Percentiles rank a stretch among this genome's conserved stretches.
phyloP scores from a whole-genome alignment of 2,113 vertebrate genomes.

The Microcebus ravelobensis region DNA sequence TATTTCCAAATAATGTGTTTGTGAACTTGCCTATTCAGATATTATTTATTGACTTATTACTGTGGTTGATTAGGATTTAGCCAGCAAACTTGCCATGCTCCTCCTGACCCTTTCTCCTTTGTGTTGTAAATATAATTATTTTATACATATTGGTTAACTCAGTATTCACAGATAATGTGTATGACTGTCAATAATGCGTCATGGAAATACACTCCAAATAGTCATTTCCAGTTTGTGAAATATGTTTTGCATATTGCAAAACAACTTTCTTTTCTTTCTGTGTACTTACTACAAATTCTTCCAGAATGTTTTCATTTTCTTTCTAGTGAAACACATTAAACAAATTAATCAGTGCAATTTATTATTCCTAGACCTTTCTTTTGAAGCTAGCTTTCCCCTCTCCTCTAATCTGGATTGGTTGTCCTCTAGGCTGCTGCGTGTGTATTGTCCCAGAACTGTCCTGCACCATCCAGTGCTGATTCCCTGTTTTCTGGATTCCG shows the following conservation, averaged over 20 bases:
- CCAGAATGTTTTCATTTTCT: neutral
- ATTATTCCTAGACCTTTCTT: neutral
- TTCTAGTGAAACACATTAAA: neutral
- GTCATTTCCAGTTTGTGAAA: neutral
- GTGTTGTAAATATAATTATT: neutral
- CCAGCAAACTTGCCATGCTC: neutral
- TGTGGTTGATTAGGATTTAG: neutral
- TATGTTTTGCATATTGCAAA: neutral
- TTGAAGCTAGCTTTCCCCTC: neutral
- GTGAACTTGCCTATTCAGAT: neutral
- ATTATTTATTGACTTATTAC: neutral
- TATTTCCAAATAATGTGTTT: constrained; percentile 11
- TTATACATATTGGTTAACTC: neutral
- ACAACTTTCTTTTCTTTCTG: neutral
- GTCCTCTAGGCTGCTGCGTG: neutral
- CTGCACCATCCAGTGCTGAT: neutral
- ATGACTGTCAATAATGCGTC: neutral
- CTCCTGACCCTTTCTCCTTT: neutral
- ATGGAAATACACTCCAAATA: neutral
- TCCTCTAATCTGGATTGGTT: neutral
- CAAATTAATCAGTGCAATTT: neutral
- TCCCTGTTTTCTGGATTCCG: neutral
- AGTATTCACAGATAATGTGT: neutral
- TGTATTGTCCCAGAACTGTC: neutral
- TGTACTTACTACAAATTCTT: neutral